Evolutionary conservation across 1,140 invertebrate genomes (phyloP).

Genomic region (Mylabris phalerata): DNA sequence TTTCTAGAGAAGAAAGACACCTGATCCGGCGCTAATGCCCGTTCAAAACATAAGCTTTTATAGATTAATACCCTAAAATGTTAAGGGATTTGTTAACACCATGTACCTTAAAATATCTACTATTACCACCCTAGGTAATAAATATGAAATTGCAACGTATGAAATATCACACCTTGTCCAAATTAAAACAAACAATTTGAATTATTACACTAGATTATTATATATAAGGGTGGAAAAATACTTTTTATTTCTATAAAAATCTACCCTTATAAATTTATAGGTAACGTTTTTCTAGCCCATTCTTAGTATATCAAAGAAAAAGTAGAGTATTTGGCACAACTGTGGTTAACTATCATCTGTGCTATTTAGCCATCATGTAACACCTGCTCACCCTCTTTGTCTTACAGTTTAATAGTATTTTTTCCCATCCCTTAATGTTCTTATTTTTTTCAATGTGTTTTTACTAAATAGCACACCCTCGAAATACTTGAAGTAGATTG

Average conservation of each 20-base stretch:
- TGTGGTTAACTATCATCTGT: not conserved
- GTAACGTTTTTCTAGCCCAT: too few relatives aligned
- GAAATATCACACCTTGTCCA: slow-evolving; percentile 25
- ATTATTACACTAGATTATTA: slow-evolving; percentile 19
- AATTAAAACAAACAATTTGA: slow-evolving; percentile 16
- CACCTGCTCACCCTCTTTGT: slow-evolving; percentile 6
- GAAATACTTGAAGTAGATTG: slow-evolving; percentile 8
- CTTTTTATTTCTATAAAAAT: too few relatives aligned
- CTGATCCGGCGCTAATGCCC: slow-evolving; percentile 18
- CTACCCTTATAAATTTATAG: too few relatives aligned
- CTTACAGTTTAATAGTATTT: not conserved
- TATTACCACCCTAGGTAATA: slow-evolving; percentile 7
- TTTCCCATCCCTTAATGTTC: not conserved
- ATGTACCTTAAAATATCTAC: slow-evolving; percentile 1
- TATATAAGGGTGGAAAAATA: not conserved
- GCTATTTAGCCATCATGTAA: not conserved
- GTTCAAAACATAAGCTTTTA: slow-evolving; percentile 23
- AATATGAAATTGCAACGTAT: slow-evolving; percentile 25
- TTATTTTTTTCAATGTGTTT: not conserved
- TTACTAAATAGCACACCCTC: slow-evolving; percentile 2
- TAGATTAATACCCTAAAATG: slow-evolving; percentile 22
- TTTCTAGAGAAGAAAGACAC: slow-evolving; percentile 10
- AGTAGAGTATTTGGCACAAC: not conserved
- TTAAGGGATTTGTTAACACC: slow-evolving; percentile 24
- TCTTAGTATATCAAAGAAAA: too few relatives aligned